These are phyloP conservation scores for Tenthredo notha DNA, from an alignment of 2,888 invertebrate species.

Conservation along the genomic window DNA sequence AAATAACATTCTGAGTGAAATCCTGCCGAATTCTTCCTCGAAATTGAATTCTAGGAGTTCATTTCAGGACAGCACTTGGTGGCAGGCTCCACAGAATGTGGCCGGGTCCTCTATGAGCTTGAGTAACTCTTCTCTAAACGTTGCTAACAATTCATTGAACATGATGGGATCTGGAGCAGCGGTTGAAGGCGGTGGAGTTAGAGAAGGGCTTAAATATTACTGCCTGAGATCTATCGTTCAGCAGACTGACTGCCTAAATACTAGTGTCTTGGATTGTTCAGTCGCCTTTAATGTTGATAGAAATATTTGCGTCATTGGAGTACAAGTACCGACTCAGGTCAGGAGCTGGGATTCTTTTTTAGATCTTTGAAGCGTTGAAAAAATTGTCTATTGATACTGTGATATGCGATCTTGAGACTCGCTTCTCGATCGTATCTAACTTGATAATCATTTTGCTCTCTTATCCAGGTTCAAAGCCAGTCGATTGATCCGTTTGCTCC, in stretches of 20 bases:
- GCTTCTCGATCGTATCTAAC: constrained; percentile 10
- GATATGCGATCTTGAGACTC: not conserved
- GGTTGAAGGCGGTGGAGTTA: constrained; percentile 56
- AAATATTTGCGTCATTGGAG: constrained; percentile 88
- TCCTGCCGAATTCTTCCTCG: constrained; percentile 14
- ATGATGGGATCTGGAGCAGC: constrained; percentile 53
- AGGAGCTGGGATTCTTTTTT: not conserved
- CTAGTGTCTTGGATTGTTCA: constrained; percentile 87
- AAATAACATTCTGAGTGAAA: constrained; percentile 24
- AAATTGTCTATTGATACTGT: not conserved
- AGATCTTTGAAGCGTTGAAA: not conserved
- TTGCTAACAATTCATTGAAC: constrained; percentile 6
- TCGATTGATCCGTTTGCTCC: constrained; percentile 28
- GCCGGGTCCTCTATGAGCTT: constrained; percentile 9
- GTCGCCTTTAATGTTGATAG: constrained; percentile 90
- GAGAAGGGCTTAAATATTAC: constrained; percentile 81
- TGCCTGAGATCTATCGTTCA: constrained; percentile 85
- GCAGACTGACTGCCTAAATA: constrained; percentile 87
- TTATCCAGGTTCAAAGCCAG: constrained; percentile 44
- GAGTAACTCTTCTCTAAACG: constrained; percentile 31
- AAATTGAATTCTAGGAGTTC: constrained; percentile 40
- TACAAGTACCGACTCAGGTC: constrained; percentile 89
- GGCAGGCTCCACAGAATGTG: not conserved
- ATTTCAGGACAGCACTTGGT: constrained; percentile 15
- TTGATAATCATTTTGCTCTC: constrained; percentile 20